phyloP scores from a whole-genome alignment of 2,113 vertebrate genomes.

The western clawed frog (Xenopus tropicalis) region DNA sequence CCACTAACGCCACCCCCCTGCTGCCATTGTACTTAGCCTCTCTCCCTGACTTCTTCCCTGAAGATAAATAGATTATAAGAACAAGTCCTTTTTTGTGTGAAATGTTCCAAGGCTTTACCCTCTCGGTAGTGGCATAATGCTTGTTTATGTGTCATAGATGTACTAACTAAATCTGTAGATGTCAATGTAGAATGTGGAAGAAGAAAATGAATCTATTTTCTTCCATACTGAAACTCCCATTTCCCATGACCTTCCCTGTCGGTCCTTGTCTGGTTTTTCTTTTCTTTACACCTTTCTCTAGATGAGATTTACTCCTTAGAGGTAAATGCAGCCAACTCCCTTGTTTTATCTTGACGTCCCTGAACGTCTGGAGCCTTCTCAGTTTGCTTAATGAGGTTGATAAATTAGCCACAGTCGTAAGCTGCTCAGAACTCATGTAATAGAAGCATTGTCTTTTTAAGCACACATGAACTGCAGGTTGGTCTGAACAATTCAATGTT shows the following conservation, averaged over 20 bases:
- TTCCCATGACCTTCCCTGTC: constrained; percentile 53
- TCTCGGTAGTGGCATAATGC: constrained; percentile 49
- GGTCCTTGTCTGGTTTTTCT: constrained; percentile 57
- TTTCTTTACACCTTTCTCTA: constrained; percentile 66
- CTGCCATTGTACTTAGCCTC: constrained; percentile 92
- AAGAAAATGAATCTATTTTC: constrained; percentile 60
- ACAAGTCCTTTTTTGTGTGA: constrained; percentile 65
- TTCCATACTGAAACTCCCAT: constrained; percentile 52
- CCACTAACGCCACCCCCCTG: constrained; percentile 71
- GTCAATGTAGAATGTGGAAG: background rate
- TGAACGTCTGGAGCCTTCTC: constrained; percentile 51
- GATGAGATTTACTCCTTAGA: constrained; percentile 74
- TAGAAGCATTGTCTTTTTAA: constrained; percentile 49
- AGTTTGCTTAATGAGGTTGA: constrained; percentile 54
- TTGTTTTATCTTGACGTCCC: constrained; percentile 49
- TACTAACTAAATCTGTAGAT: constrained; percentile 58
- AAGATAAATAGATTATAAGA: constrained; percentile 38
- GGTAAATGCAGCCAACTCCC: constrained; percentile 53
- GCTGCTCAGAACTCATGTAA: constrained; percentile 48
- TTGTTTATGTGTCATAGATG: constrained; percentile 50
- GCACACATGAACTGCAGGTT: constrained; percentile 37
- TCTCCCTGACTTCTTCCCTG: constrained; percentile 61
- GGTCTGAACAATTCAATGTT: constrained; percentile 48
- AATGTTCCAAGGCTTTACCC: constrained; percentile 93
- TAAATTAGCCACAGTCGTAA: constrained; percentile 52